Conservation (phyloP, 2,113 vertebrate species). For the Aldabrachelys gigantea region DNA sequence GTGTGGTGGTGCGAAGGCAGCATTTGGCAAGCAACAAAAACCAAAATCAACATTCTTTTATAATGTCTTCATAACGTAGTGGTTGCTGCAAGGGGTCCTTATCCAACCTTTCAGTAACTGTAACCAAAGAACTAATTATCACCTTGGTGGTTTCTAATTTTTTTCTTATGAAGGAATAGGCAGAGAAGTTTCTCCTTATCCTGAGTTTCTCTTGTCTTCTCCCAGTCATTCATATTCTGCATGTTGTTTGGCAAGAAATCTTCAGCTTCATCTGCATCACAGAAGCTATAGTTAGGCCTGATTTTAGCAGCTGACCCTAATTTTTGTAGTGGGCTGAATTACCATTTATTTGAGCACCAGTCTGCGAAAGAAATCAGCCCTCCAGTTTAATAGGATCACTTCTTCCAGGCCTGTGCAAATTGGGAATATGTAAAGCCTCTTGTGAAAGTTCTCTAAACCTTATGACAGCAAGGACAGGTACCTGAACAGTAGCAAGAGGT, state of each 20-base stretch:
- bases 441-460: neutral
- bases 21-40: neutral
- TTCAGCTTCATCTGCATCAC: neutral
- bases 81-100: neutral
- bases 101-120: neutral
- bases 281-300: neutral
- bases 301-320: fast-evolving
- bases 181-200: neutral
- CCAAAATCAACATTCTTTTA: neutral
- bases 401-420: neutral
- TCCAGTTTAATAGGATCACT: fast-evolving
- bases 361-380: neutral
- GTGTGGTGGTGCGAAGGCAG: neutral
- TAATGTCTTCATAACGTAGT: neutral
- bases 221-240: fast-evolving
- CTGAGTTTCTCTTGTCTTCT: neutral
- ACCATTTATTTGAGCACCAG: neutral
- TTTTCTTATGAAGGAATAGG: neutral
- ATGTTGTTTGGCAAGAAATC: neutral
- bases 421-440: neutral
- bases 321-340: neutral
- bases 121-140: neutral
- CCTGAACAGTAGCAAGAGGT: neutral
- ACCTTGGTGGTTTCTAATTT: neutral
- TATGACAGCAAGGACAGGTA: neutral